Percentiles rank a stretch among this genome's conserved stretches.
Evolutionary conservation across 2,888 invertebrate species (phyloP).

Genomic region (Iphiclides podalirius): DNA sequence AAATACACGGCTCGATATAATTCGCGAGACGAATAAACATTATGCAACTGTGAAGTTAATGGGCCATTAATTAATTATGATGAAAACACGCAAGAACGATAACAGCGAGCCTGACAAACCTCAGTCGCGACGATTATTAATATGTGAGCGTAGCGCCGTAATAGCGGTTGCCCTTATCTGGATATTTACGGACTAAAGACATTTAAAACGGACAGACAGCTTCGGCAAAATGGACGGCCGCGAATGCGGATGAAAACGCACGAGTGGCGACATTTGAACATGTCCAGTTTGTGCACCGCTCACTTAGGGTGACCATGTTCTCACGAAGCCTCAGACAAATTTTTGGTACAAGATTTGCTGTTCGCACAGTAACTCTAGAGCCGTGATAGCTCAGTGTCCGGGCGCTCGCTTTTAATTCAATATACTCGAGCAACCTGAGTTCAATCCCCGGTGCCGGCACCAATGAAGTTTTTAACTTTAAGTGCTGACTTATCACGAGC

Average conservation of each 20-base stretch:
- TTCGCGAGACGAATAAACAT: background rate
- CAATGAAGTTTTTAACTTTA: too few species aligned
- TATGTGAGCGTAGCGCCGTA: background rate
- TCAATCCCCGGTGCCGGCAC: too few species aligned
- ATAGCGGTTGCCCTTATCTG: too few species aligned
- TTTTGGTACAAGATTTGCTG: too few species aligned
- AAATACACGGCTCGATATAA: background rate
- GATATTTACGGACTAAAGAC: too few species aligned
- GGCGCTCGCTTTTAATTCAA: too few species aligned
- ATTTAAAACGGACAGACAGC: background rate
- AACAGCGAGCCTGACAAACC: background rate
- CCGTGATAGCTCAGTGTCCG: too few species aligned
- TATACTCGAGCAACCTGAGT: too few species aligned
- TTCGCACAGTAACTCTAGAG: too few species aligned
- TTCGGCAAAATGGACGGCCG: slow-evolving; percentile 6
- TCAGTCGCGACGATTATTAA: background rate
- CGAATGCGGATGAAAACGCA: slow-evolving; percentile 21
- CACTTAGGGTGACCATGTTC: slow-evolving; percentile 3
- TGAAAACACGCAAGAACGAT: background rate
- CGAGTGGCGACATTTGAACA: slow-evolving; percentile 12
- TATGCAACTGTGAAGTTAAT: background rate
- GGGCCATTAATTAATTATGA: background rate
- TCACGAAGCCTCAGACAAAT: too few species aligned
- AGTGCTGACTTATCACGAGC: too few species aligned
- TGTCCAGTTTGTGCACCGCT: slow-evolving; percentile 12